Evolutionary conservation across 2,113 vertebrate species (phyloP).

Genomic region (Scartelaos histophorus): DNA sequence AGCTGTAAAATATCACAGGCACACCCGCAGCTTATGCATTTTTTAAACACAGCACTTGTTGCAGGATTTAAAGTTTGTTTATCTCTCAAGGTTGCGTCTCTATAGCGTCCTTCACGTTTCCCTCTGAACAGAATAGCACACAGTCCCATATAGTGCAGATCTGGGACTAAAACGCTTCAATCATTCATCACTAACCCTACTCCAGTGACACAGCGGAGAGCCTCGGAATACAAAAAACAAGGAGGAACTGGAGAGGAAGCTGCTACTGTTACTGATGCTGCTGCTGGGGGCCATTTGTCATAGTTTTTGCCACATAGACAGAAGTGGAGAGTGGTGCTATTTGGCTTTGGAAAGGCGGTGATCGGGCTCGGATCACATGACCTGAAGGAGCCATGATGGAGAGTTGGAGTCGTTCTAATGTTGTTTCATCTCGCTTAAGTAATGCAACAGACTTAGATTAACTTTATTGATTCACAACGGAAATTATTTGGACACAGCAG

Average conservation of each 20-base stretch:
- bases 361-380: conserved; percentile 11
- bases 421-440: neutral
- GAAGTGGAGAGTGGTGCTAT: conserved; percentile 23
- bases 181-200: conserved; percentile 59
- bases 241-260: conserved; percentile 17
- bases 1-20: too few relatives aligned
- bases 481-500: too few relatives aligned
- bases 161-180: conserved; percentile 39
- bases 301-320: conserved; percentile 37
- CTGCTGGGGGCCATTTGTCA: conserved; percentile 41
- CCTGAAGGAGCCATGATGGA: conserved; percentile 16
- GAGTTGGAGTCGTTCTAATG: neutral
- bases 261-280: conserved; percentile 9
- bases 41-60: neutral
- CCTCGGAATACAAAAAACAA: conserved; percentile 43
- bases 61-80: conserved; percentile 52
- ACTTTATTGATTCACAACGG: too few relatives aligned
- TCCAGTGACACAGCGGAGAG: conserved; percentile 38
- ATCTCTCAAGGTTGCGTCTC: conserved; percentile 58
- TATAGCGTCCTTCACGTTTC: conserved; percentile 31
- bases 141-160: conserved; percentile 31
- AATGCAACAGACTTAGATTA: neutral
- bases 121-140: conserved; percentile 39
- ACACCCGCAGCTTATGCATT: too few relatives aligned
- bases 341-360: conserved; percentile 4